phyloP scores from a whole-genome alignment of 2,113 vertebrate species.

The Aspiorhynchus laticeps region DNA sequence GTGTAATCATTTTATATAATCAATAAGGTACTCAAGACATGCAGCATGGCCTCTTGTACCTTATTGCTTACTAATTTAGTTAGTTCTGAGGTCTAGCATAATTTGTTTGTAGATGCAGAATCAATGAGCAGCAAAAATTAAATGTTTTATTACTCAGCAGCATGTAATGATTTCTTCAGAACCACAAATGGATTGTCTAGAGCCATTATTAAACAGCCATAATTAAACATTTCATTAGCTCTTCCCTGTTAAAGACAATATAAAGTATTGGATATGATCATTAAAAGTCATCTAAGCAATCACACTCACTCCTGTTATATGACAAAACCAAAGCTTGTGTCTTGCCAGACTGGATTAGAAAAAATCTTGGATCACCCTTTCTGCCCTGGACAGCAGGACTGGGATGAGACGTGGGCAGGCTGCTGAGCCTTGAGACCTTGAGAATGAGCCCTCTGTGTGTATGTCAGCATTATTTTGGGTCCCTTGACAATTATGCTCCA shows the following conservation, averaged over 20 bases:
- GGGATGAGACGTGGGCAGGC: neutral
- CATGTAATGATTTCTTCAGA: neutral
- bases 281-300: neutral
- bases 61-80: neutral
- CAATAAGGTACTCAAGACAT: too few relatives aligned
- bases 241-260: slow-evolving; percentile 1
- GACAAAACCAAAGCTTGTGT: neutral
- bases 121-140: neutral
- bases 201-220: neutral
- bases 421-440: neutral
- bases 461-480: neutral
- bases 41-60: too few relatives aligned
- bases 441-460: neutral
- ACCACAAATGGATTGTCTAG: neutral
- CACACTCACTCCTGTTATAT: neutral
- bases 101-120: neutral
- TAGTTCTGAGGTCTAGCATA: neutral
- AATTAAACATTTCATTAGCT: neutral
- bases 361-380: slow-evolving; percentile 14
- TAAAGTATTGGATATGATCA: neutral
- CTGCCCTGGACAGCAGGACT: slow-evolving; percentile 7
- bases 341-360: slow-evolving; percentile 14
- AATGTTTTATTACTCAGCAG: neutral
- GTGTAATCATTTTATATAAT: too few relatives aligned
- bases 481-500: slow-evolving; percentile 8